Conservation (phyloP, 2,113 vertebrate species). For the Lynx canadensis region DNA sequence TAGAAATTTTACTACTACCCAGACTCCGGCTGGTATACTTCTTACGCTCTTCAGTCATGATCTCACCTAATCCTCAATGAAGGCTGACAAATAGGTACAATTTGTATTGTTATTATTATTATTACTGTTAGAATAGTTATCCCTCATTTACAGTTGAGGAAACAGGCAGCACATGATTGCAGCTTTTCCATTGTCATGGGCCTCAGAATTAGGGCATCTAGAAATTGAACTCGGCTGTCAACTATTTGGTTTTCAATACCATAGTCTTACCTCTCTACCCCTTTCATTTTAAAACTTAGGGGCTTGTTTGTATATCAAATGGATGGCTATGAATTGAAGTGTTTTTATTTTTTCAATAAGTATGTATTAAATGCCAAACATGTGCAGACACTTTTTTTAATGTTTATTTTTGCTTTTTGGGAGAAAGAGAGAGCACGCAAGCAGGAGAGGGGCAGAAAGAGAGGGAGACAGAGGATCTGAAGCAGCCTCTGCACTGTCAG, state of each 20-base stretch:
- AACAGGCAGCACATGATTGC: fast-evolving
- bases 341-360: not conserved
- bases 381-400: not conserved
- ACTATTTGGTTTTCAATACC: not conserved
- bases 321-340: not conserved
- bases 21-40: not conserved
- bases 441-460: too few species aligned
- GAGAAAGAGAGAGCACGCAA: too few species aligned
- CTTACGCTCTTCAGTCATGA: not conserved
- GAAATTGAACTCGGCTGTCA: not conserved
- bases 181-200: not conserved
- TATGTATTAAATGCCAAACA: not conserved
- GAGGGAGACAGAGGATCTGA: too few species aligned
- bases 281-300: not conserved
- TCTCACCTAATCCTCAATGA: not conserved
- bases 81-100: not conserved
- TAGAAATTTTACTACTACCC: not conserved
- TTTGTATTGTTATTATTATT: not conserved
- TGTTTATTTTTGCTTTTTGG: too few species aligned
- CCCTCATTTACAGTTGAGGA: not conserved
- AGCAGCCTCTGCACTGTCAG: too few species aligned
- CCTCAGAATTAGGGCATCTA: not conserved
- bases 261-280: not conserved
- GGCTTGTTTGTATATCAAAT: not conserved
- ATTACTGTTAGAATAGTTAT: not conserved